phyloP scores from a whole-genome alignment of 2,797 vertebrate species.

The Enteromius paludinosus region DNA sequence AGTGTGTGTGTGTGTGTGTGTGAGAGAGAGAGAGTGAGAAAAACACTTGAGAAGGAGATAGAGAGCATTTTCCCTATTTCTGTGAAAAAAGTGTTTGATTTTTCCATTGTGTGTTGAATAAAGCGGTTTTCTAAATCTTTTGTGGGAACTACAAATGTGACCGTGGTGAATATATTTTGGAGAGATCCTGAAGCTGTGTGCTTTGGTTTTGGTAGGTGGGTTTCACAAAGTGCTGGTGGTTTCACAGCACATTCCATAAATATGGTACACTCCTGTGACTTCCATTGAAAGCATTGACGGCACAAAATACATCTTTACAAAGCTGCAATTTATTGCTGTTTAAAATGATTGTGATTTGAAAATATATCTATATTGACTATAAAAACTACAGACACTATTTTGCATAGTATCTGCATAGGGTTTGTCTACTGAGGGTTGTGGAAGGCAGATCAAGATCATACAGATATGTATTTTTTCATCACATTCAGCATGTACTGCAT shows the following conservation, averaged over 20 bases:
- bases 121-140: constrained; percentile 7
- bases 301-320: neutral
- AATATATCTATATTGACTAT: neutral
- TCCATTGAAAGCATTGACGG: neutral
- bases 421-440: neutral
- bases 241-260: constrained; percentile 2
- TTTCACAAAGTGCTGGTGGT: neutral
- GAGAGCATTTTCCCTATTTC: constrained; percentile 32
- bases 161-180: neutral
- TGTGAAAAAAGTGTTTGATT: constrained; percentile 4
- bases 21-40: constrained; percentile 24
- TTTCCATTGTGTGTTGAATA: neutral
- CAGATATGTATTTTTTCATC: neutral
- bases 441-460: neutral
- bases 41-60: constrained; percentile 12
- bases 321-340: neutral
- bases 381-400: neutral
- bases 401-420: neutral
- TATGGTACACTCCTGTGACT: neutral
- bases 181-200: neutral
- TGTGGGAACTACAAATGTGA: constrained; percentile 7
- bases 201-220: neutral
- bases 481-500: neutral
- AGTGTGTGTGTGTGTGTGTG: constrained; percentile 49
- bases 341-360: neutral